Conservation (phyloP, 2,888 invertebrate species). For the Thalpophila matura region DNA sequence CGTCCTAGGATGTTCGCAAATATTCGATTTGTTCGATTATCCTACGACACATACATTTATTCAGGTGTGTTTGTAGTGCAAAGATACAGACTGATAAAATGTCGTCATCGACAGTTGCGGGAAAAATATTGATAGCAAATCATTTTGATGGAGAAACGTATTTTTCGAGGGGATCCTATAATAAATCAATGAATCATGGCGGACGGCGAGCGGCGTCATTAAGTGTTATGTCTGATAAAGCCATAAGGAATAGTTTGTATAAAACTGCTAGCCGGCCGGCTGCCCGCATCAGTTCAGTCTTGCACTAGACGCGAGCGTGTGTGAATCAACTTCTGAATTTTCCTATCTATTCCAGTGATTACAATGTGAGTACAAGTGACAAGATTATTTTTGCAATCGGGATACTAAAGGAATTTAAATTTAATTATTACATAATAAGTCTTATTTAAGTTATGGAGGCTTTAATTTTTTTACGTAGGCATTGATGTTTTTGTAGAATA, state of each 20-base stretch:
- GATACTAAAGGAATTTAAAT: neutral
- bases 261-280: slow-evolving; percentile 45
- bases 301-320: slow-evolving; percentile 28
- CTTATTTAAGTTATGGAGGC: neutral
- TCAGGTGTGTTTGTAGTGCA: slow-evolving; percentile 31
- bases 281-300: slow-evolving; percentile 38
- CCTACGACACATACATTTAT: slow-evolving; percentile 5
- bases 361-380: slow-evolving; percentile 47
- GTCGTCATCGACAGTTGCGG: slow-evolving; percentile 38
- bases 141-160: slow-evolving; percentile 22
- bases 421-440: neutral
- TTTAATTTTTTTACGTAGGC: slow-evolving; percentile 7
- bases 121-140: slow-evolving; percentile 41
- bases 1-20: too few relatives aligned
- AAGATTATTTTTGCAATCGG: neutral
- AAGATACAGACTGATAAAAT: slow-evolving; percentile 41
- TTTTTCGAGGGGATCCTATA: slow-evolving; percentile 27
- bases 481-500: neutral
- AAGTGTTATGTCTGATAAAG: slow-evolving; percentile 43
- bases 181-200: slow-evolving; percentile 53
- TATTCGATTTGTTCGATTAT: too few relatives aligned
- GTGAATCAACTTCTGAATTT: slow-evolving; percentile 9
- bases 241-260: slow-evolving; percentile 46
- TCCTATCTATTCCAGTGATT: slow-evolving; percentile 1
- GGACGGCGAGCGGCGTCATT: slow-evolving; percentile 17